Conservation (phyloP, 2,797 vertebrate species). For the Pyrocephalus nanus region DNA sequence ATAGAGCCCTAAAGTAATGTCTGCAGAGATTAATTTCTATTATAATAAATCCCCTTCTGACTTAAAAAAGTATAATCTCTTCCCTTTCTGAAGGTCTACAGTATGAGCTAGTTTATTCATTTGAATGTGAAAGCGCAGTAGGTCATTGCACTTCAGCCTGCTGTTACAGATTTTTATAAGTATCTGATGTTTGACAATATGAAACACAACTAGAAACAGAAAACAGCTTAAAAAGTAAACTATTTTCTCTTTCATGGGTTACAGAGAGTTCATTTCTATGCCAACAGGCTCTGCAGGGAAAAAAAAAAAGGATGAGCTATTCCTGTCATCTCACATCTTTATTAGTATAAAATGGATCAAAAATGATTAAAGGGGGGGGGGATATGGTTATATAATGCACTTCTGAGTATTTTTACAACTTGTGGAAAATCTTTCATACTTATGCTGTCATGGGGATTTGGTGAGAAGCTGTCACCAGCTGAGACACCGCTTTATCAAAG, state of each 20-base stretch:
- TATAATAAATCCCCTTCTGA: slow-evolving; percentile 32
- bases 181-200: background rate
- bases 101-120: slow-evolving; percentile 2
- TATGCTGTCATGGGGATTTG: fast-evolving
- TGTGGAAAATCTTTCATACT: background rate
- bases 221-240: slow-evolving; percentile 39
- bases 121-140: slow-evolving; percentile 40
- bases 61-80: slow-evolving; percentile 32
- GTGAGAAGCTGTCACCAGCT: background rate
- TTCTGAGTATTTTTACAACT: background rate
- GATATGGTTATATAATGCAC: background rate
- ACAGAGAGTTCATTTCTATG: slow-evolving; percentile 35
- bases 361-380: background rate
- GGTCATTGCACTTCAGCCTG: slow-evolving; percentile 8
- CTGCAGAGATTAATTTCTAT: slow-evolving; percentile 34
- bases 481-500: background rate
- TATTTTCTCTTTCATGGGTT: background rate
- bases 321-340: slow-evolving; percentile 23
- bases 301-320: background rate
- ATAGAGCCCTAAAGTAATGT: background rate
- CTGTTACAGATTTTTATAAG: background rate
- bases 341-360: slow-evolving; percentile 16
- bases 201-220: background rate
- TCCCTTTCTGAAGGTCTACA: background rate
- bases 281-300: background rate